Percentiles rank a stretch among this genome's conserved stretches.
These are phyloP conservation scores for Corythaeola cristata DNA, from an alignment of 2,113 vertebrate genomes.

Conservation along the genomic window DNA sequence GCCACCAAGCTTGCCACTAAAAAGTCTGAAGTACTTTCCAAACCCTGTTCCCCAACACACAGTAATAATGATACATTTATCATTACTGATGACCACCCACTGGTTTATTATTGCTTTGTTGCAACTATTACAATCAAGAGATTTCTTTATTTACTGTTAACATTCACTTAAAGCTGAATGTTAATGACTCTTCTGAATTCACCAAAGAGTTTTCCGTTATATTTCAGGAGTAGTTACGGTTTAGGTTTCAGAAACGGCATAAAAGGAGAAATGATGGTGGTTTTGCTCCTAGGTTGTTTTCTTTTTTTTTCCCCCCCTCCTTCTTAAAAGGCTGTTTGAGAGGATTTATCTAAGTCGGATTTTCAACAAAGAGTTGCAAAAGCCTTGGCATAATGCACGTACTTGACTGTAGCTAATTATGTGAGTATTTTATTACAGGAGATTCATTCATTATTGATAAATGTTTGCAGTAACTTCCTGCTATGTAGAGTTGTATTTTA, in stretches of 20 bases:
- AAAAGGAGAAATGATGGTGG: conserved; percentile 19
- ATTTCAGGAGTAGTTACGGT: conserved; percentile 76
- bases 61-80: conserved; percentile 81
- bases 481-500: conserved; percentile 73
- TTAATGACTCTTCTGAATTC: conserved; percentile 84
- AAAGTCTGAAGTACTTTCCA: conserved; percentile 77
- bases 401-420: conserved; percentile 76
- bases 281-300: neutral
- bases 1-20: conserved; percentile 75
- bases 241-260: conserved; percentile 44
- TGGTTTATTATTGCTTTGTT: conserved; percentile 85
- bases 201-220: conserved; percentile 78
- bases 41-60: conserved; percentile 73
- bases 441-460: conserved; percentile 82
- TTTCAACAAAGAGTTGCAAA: conserved; percentile 68
- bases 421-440: conserved; percentile 79
- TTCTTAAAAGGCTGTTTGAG: conserved; percentile 44
- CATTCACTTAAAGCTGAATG: conserved; percentile 86
- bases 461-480: conserved; percentile 76
- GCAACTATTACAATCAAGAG: conserved; percentile 84
- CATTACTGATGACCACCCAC: conserved; percentile 86
- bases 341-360: conserved; percentile 64
- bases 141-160: conserved; percentile 88
- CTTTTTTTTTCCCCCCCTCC: too few relatives aligned
- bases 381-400: conserved; percentile 66